phyloP scores from a whole-genome alignment of 2,113 vertebrate genomes.

The Noturus placidus region DNA sequence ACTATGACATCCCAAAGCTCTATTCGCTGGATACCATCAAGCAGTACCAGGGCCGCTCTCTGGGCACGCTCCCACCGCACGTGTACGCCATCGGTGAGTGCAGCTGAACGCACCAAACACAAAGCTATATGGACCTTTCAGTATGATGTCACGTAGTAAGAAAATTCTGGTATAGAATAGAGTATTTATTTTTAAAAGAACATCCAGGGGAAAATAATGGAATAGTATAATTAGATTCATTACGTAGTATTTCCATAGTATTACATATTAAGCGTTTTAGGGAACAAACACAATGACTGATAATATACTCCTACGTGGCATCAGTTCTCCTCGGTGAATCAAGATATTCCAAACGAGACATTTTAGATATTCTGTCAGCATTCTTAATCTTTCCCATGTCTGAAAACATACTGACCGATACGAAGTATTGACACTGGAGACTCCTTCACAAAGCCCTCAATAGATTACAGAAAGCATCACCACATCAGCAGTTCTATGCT shows the following conservation, averaged over 20 bases:
- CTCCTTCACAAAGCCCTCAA: background rate
- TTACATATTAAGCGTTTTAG: background rate
- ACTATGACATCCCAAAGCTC: slow-evolving; percentile 93
- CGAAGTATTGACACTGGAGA: background rate
- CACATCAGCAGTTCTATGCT: too few species aligned
- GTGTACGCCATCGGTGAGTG: slow-evolving; percentile 93
- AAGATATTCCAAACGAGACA: background rate
- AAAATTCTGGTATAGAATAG: background rate
- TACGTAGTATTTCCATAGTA: background rate
- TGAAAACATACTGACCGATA: too few species aligned
- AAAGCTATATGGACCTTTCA: background rate
- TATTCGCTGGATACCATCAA: slow-evolving; percentile 87
- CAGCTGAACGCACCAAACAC: background rate
- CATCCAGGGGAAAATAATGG: background rate
- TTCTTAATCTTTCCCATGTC: too few species aligned
- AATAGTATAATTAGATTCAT: background rate
- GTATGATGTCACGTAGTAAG: background rate
- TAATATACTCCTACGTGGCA: background rate
- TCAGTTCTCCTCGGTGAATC: background rate
- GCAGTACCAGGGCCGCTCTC: slow-evolving; percentile 86
- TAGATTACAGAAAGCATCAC: too few species aligned
- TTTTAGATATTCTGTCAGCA: background rate
- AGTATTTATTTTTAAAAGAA: background rate
- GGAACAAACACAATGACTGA: background rate
- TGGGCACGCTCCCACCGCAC: slow-evolving; percentile 92